Evolutionary conservation across 2,888 invertebrate species (phyloP).

Genomic region (Nephrotoma flavescens): DNA sequence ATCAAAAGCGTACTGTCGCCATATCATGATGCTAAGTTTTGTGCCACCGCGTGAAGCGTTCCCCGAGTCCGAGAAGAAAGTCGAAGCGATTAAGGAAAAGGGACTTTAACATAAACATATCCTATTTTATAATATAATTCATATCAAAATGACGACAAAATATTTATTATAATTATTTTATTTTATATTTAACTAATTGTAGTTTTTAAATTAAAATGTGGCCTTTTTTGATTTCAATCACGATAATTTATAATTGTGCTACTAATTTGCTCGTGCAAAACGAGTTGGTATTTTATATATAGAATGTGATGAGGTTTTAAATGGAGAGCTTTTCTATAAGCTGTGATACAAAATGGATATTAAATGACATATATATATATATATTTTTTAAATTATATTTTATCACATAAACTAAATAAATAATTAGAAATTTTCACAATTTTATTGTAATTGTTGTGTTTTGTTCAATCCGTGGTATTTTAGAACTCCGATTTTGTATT

Average conservation of each 20-base stretch:
- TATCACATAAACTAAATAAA: not conserved
- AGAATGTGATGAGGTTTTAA: not conserved
- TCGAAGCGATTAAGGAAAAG: not conserved
- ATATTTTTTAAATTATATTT: not conserved
- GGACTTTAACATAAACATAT: not conserved
- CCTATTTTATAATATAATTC: not conserved
- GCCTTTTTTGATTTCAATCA: not conserved
- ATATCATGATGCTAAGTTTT: conserved; percentile 54
- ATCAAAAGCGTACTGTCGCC: conserved; percentile 53
- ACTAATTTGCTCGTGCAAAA: not conserved
- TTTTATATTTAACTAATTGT: not conserved
- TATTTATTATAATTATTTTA: not conserved
- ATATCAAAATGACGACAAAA: not conserved
- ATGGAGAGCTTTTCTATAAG: not conserved
- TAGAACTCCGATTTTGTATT: too few species aligned
- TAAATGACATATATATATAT: not conserved
- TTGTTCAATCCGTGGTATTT: not conserved
- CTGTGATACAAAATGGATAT: not conserved
- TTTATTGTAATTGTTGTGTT: not conserved
- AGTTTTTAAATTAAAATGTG: not conserved
- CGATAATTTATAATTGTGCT: not conserved
- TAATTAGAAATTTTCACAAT: not conserved
- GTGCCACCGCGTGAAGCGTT: conserved; percentile 50
- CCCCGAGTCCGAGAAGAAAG: conserved; percentile 38
- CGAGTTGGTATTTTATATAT: not conserved